Conservation (phyloP, 2,113 vertebrate species). For the Ailurus styani region DNA sequence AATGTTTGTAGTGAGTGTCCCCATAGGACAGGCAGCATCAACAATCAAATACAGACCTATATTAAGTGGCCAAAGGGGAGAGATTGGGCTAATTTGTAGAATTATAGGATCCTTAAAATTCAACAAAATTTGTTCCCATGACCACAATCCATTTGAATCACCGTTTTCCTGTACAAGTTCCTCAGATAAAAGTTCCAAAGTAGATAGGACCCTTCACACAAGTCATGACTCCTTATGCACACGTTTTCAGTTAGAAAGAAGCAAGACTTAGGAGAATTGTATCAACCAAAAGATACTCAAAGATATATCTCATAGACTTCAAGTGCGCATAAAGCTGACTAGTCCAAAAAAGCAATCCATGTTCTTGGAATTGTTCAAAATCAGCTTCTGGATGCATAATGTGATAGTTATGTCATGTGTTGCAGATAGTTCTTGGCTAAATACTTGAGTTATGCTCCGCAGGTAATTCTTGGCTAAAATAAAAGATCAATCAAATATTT, state of each 20-base stretch:
- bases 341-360: not conserved
- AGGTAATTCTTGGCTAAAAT: not conserved
- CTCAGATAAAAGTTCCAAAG: not conserved
- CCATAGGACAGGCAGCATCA: not conserved
- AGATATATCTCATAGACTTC: not conserved
- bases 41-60: not conserved
- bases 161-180: not conserved
- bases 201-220: not conserved
- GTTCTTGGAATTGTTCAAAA: not conserved
- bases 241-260: constrained; percentile 13
- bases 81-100: not conserved
- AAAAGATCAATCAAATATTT: not conserved
- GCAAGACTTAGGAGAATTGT: not conserved
- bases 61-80: not conserved
- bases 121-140: not conserved
- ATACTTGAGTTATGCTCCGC: not conserved
- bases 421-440: not conserved
- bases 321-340: not conserved
- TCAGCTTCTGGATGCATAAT: not conserved
- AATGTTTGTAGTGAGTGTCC: not conserved
- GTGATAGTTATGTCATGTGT: not conserved
- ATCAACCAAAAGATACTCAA: not conserved
- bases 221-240: not conserved
- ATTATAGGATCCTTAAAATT: not conserved
- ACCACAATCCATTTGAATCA: not conserved